phyloP scores from a whole-genome alignment of 2,113 vertebrate species.

The Chaenogobius annularis region DNA sequence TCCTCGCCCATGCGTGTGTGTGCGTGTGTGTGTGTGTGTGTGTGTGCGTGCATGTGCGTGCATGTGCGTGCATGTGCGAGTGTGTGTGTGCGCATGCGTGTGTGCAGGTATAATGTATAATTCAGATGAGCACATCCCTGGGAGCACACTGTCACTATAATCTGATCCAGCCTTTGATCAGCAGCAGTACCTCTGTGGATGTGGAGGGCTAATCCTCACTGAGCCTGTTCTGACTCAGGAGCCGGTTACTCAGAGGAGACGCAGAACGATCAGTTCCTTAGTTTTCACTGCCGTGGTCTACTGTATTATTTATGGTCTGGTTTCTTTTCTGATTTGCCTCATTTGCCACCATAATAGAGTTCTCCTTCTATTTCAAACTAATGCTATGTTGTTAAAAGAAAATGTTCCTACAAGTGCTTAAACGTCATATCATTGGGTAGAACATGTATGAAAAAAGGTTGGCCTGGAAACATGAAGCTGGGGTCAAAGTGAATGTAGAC shows the following conservation, averaged over 20 bases:
- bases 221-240: conserved; percentile 7
- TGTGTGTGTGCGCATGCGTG: conserved; percentile 12
- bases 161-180: conserved; percentile 16
- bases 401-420: neutral
- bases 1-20: too few relatives aligned
- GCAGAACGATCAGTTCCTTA: neutral
- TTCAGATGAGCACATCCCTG: conserved; percentile 35
- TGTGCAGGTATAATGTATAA: conserved; percentile 50
- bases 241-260: neutral
- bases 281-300: neutral
- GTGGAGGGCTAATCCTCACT: neutral
- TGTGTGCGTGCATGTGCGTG: too few relatives aligned
- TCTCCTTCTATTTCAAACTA: neutral
- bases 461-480: neutral
- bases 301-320: neutral
- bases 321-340: too few relatives aligned
- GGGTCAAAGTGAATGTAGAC: neutral
- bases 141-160: conserved; percentile 41
- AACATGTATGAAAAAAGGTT: neutral
- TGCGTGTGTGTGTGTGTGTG: too few relatives aligned
- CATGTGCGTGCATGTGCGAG: neutral
- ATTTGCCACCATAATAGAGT: too few relatives aligned
- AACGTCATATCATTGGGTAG: too few relatives aligned
- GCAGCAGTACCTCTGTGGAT: conserved; percentile 3
- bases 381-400: neutral